These are phyloP conservation scores for Peromyscus californicus DNA, from an alignment of 2,113 vertebrate genomes.

Conservation along the genomic window DNA sequence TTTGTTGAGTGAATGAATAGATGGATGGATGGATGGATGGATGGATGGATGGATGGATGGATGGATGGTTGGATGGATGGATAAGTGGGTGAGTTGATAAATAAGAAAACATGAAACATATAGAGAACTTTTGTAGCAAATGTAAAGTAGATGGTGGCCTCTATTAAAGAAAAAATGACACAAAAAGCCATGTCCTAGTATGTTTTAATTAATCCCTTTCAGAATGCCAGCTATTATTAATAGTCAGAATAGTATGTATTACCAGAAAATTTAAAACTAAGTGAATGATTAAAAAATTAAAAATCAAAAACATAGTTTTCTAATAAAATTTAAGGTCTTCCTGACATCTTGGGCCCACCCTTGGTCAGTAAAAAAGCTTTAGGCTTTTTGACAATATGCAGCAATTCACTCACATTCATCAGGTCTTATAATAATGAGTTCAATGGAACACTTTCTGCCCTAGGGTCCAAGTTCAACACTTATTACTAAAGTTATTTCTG, in stretches of 20 bases:
- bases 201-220: background rate
- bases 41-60: background rate
- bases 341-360: background rate
- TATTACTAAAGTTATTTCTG: constrained; percentile 57
- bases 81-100: background rate
- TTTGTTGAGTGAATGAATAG: background rate
- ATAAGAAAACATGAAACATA: background rate
- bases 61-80: background rate
- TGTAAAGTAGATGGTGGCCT: background rate
- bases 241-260: background rate
- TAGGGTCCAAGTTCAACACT: constrained; percentile 57
- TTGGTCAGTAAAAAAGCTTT: constrained; percentile 23
- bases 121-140: background rate
- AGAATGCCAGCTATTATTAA: background rate
- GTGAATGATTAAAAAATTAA: background rate
- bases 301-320: background rate
- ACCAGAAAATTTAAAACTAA: constrained; percentile 15
- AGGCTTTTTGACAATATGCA: constrained; percentile 18
- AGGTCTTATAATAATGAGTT: background rate
- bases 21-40: background rate
- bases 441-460: background rate
- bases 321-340: constrained; percentile 10
- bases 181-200: background rate
- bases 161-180: background rate
- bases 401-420: background rate